Conservation (phyloP, 1,140 invertebrate species). For the Drosophila tristis region DNA sequence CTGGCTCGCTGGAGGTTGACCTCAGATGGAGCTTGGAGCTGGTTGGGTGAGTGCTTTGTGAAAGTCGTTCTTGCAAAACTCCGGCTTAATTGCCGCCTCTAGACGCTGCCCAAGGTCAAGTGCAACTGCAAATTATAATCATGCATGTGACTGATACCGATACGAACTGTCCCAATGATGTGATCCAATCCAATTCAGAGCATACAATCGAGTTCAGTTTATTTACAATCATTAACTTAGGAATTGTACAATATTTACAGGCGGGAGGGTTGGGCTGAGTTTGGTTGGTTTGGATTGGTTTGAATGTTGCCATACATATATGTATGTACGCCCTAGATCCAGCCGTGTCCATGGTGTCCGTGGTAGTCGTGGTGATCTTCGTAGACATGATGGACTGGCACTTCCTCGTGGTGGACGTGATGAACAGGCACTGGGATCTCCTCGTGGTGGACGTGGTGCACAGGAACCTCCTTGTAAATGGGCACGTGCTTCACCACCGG, state of each 20-base stretch:
- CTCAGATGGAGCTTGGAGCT: constrained; percentile 50
- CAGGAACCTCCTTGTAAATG: constrained; percentile 73
- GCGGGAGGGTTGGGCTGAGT: constrained; percentile 39
- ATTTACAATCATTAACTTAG: constrained; percentile 67
- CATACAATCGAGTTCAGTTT: constrained; percentile 40
- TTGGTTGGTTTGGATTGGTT: not conserved
- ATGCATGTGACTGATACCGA: constrained; percentile 24
- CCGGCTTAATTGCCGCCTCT: constrained; percentile 65
- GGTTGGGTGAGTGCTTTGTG: constrained; percentile 66
- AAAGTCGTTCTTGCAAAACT: constrained; percentile 82
- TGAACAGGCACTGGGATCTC: constrained; percentile 75
- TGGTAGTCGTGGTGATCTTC: constrained; percentile 72
- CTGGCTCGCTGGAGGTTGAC: constrained; percentile 37
- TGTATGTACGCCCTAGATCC: constrained; percentile 45
- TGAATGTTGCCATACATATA: constrained; percentile 1
- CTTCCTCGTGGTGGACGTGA: constrained; percentile 71
- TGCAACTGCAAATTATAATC: constrained; percentile 78
- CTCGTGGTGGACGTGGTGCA: constrained; percentile 73
- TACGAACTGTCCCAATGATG: constrained; percentile 17
- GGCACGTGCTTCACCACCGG: constrained; percentile 80
- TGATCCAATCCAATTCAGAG: constrained; percentile 36
- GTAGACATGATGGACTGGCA: constrained; percentile 68
- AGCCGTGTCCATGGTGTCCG: constrained; percentile 66
- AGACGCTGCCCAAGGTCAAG: constrained; percentile 70
- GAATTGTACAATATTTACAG: constrained; percentile 75